phyloP scores from a whole-genome alignment of 2,113 vertebrate genomes.

The Eublepharis macularius region DNA sequence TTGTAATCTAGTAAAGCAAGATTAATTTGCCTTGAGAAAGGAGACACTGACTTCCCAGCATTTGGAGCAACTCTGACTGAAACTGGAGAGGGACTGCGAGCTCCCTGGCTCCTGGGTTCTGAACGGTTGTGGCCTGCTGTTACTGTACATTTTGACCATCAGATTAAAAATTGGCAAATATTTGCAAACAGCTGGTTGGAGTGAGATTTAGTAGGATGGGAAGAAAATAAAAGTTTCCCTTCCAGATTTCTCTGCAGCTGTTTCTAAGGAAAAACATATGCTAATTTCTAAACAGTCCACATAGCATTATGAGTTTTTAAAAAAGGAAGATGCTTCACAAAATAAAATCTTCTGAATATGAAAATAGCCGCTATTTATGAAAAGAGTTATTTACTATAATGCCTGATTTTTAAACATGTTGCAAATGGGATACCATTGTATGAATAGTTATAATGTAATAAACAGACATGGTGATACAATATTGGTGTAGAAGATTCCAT shows the following conservation, averaged over 20 bases:
- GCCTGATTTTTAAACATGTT: neutral
- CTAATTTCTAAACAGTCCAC: slow-evolving; percentile 28
- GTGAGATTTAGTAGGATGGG: slow-evolving; percentile 35
- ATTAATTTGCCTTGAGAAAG: slow-evolving; percentile 56
- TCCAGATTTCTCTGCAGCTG: slow-evolving; percentile 58
- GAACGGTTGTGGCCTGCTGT: slow-evolving; percentile 58
- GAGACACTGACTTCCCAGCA: slow-evolving; percentile 46
- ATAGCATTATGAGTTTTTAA: neutral
- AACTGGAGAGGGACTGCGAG: slow-evolving; percentile 35
- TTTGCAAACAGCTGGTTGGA: slow-evolving; percentile 57
- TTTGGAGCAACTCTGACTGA: slow-evolving; percentile 36
- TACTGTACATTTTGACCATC: slow-evolving; percentile 66
- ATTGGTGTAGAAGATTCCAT: neutral
- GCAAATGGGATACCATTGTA: neutral
- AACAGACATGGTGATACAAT: neutral
- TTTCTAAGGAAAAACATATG: slow-evolving; percentile 53
- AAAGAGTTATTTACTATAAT: neutral
- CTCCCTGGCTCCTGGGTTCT: slow-evolving; percentile 2
- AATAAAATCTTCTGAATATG: neutral
- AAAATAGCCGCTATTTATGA: neutral
- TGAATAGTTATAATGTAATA: neutral
- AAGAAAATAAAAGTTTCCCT: slow-evolving; percentile 50
- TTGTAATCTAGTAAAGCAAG: slow-evolving; percentile 22
- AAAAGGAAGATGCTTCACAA: neutral
- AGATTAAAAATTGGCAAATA: slow-evolving; percentile 50